These are phyloP conservation scores for Petrocephalus zakoni DNA, from an alignment of 2,113 vertebrate species.

Conservation along the genomic window DNA sequence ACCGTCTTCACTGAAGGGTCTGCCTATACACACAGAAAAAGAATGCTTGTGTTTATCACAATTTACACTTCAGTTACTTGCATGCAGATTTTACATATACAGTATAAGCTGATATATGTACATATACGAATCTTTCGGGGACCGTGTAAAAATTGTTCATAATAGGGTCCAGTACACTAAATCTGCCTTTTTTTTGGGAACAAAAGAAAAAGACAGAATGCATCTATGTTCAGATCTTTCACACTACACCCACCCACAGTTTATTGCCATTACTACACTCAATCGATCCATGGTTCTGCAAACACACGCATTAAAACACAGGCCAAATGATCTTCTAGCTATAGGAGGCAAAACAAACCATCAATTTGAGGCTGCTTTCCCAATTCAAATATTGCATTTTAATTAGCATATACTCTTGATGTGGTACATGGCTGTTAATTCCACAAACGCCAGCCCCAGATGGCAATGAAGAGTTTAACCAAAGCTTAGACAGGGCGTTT, in stretches of 20 bases:
- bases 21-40: neutral
- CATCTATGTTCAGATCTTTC: neutral
- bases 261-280: neutral
- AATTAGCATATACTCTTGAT: neutral
- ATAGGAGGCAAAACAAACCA: neutral
- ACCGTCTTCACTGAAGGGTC: neutral
- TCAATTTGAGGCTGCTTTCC: neutral
- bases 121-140: neutral
- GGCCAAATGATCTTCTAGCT: neutral
- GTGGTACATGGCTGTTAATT: neutral
- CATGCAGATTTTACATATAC: neutral
- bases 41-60: neutral
- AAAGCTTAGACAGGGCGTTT: neutral
- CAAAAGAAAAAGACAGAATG: neutral
- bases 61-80: neutral
- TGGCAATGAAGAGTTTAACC: neutral
- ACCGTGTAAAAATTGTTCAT: neutral
- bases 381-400: neutral
- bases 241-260: neutral
- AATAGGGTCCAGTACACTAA: neutral
- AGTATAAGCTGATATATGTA: neutral
- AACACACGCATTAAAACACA: neutral
- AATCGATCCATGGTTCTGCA: neutral
- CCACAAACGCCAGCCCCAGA: neutral
- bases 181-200: neutral